Conservation (phyloP, 2,113 vertebrate genomes). For the Neomonachus schauinslandi region DNA sequence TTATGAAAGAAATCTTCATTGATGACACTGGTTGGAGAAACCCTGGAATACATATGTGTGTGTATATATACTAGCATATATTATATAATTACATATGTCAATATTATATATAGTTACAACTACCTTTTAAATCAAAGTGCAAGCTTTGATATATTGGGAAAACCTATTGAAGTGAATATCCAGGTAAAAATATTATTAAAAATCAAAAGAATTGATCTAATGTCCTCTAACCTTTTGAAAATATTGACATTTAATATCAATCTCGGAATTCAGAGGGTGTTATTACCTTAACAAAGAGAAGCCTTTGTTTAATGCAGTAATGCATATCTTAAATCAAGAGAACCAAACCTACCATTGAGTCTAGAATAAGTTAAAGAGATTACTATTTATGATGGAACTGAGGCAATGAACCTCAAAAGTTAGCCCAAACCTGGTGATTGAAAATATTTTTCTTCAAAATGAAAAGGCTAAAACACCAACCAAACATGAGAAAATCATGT, state of each 20-base stretch:
- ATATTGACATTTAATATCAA: neutral
- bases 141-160: neutral
- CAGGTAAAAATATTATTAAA: neutral
- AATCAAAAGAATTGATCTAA: neutral
- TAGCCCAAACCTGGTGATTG: neutral
- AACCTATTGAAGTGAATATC: neutral
- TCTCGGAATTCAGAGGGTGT: neutral
- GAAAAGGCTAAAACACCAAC: neutral
- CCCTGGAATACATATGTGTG: neutral
- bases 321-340: neutral
- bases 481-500: neutral
- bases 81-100: too few relatives aligned
- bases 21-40: neutral
- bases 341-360: neutral
- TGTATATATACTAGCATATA: neutral
- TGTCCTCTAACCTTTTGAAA: neutral
- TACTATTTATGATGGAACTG: neutral
- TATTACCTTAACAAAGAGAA: neutral
- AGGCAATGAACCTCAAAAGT: neutral
- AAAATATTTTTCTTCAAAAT: slow-evolving; percentile 26
- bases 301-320: neutral
- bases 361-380: neutral
- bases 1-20: neutral
- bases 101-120: neutral
- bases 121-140: neutral